These are phyloP conservation scores for Lucilia cuprina DNA, from an alignment of 1,140 invertebrate genomes.

Conservation along the genomic window DNA sequence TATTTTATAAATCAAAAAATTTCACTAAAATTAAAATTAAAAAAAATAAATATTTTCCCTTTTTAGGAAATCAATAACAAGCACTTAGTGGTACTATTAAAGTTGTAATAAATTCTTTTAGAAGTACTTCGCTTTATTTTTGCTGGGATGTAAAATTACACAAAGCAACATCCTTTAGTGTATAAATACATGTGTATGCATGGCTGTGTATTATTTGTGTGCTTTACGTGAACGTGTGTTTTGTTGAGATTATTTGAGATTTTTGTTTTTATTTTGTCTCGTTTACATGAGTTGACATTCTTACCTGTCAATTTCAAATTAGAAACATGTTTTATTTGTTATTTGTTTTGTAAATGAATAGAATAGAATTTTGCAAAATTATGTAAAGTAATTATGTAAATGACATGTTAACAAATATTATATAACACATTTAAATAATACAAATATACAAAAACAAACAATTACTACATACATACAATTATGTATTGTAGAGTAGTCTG, in stretches of 20 bases:
- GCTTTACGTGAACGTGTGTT: not conserved
- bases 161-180: not conserved
- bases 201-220: not conserved
- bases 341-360: conserved; percentile 29
- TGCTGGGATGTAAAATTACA: not conserved
- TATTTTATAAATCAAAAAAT: no score
- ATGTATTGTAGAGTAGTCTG: no score
- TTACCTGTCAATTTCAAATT: conserved; percentile 26
- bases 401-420: conserved; percentile 16
- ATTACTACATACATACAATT: not conserved
- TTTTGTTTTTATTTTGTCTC: not conserved
- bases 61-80: no score
- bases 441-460: not conserved
- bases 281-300: not conserved
- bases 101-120: no score
- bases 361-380: conserved; percentile 30
- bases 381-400: conserved; percentile 34
- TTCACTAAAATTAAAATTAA: no score
- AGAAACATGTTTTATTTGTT: conserved; percentile 31
- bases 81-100: no score
- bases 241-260: not conserved
- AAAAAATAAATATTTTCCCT: no score
- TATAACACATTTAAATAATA: not conserved
- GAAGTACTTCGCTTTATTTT: no score
- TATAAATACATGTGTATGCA: not conserved